phyloP scores from a whole-genome alignment of 2,797 vertebrate genomes.

The Rousettus madagascariensis region DNA sequence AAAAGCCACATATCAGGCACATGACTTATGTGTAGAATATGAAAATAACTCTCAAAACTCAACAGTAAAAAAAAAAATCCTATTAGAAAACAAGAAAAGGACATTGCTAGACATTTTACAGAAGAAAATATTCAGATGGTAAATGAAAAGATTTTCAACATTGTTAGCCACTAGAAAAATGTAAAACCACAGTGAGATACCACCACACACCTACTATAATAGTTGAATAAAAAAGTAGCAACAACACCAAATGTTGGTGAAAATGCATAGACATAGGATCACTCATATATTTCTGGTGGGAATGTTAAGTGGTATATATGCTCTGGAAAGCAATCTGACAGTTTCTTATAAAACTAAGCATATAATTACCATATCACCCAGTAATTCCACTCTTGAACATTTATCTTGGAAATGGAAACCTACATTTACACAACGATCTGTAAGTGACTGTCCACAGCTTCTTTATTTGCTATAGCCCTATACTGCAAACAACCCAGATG shows the following conservation, averaged over 20 bases:
- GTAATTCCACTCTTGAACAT: not conserved
- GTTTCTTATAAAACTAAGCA: not conserved
- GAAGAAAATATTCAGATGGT: not conserved
- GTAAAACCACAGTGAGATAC: not conserved
- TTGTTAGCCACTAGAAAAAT: not conserved
- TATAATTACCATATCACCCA: not conserved
- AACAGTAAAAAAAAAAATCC: not conserved
- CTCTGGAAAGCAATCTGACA: not conserved
- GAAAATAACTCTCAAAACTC: not conserved
- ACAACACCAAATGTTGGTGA: not conserved
- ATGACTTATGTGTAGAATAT: not conserved
- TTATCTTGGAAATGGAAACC: not conserved
- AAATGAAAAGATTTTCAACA: not conserved
- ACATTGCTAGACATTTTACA: not conserved
- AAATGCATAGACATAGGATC: not conserved
- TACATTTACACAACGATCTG: not conserved
- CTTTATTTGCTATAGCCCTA: not conserved
- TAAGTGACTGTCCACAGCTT: not conserved
- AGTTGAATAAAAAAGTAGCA: not conserved
- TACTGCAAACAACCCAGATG: not conserved
- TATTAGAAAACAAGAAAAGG: not conserved
- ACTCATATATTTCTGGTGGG: not conserved
- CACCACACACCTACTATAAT: not conserved
- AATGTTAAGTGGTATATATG: not conserved
- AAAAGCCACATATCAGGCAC: not conserved